These are phyloP conservation scores for Callocephalon fimbriatum DNA, from an alignment of 2,113 vertebrate species.

Conservation along the genomic window DNA sequence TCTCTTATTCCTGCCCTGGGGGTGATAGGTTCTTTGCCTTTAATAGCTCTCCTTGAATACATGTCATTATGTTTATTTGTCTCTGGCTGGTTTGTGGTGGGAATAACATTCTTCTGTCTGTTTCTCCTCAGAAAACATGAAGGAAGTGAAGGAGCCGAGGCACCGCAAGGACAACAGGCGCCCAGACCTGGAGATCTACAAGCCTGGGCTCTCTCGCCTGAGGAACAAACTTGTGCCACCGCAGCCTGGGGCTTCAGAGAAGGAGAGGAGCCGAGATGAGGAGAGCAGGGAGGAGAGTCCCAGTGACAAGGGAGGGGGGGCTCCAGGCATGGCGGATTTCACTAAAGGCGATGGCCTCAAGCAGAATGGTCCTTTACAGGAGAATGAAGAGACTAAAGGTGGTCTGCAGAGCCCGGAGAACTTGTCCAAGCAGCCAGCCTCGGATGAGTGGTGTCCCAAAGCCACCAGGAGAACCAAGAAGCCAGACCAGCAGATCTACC, in stretches of 20 bases:
- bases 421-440: neutral
- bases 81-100: neutral
- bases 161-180: constrained; percentile 85
- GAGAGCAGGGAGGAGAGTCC: constrained; percentile 39
- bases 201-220: constrained; percentile 81
- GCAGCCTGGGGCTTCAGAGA: constrained; percentile 60
- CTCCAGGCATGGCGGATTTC: neutral
- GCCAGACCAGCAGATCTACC: constrained; percentile 94
- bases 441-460: constrained; percentile 73
- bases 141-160: constrained; percentile 80
- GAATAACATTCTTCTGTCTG: neutral
- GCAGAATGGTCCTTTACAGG: constrained; percentile 53
- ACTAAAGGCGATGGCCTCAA: constrained; percentile 37
- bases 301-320: neutral
- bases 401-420: constrained; percentile 30
- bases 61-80: neutral
- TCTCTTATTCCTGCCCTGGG: neutral
- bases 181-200: constrained; percentile 90
- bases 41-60: neutral
- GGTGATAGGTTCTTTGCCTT: neutral
- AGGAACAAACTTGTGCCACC: constrained; percentile 62
- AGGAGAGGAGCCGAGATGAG: constrained; percentile 37
- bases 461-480: constrained; percentile 84
- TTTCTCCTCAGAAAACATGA: constrained; percentile 72
- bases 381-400: constrained; percentile 41